phyloP scores from a whole-genome alignment of 2,113 vertebrate species.

The Corydoras maculifer region DNA sequence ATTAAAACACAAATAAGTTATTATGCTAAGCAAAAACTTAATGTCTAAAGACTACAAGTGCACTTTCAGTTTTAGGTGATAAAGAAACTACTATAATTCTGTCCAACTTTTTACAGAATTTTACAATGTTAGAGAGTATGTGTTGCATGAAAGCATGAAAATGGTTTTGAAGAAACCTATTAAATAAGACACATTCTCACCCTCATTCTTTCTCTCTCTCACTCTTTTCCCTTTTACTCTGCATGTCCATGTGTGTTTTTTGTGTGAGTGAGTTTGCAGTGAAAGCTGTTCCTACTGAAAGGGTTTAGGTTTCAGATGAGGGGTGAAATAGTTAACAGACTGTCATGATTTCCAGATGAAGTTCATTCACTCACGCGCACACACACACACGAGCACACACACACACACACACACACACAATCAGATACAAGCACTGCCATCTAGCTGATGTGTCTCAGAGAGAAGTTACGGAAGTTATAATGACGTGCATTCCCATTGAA shows the following conservation, averaged over 20 bases:
- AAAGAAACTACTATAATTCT: no score
- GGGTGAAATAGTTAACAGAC: constrained; percentile 65
- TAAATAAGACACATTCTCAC: no score
- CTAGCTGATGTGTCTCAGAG: constrained; percentile 40
- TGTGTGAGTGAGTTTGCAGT: constrained; percentile 9
- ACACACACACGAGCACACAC: neutral
- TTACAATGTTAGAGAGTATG: no score
- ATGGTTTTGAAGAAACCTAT: no score
- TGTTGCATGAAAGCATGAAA: no score
- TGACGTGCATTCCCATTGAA: no score
- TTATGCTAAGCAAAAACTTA: no score
- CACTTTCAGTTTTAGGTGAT: no score
- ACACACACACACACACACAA: neutral
- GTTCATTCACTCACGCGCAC: neutral
- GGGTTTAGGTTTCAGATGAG: constrained; percentile 59
- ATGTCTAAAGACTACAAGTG: no score
- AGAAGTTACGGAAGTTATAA: neutral
- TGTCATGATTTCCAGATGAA: constrained; percentile 33
- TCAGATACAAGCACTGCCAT: constrained; percentile 40
- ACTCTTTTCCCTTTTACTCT: neutral
- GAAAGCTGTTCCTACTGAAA: constrained; percentile 28
- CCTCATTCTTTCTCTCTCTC: no score
- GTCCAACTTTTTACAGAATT: no score
- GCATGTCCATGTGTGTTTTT: constrained; percentile 11
- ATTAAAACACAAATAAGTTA: no score